Conservation (phyloP, 2,797 vertebrate species). For the Sylvia borin region DNA sequence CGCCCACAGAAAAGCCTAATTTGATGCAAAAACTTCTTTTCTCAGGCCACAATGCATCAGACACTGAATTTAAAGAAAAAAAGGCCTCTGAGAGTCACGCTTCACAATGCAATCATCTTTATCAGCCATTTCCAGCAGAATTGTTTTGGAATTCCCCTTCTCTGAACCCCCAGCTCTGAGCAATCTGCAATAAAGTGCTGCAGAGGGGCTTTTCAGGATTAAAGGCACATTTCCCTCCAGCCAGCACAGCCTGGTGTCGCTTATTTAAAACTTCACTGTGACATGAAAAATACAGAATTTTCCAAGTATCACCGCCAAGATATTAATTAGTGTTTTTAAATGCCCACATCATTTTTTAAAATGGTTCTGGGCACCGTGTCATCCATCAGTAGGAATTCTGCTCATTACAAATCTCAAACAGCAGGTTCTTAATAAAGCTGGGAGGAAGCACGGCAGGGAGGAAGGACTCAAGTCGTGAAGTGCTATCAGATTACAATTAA, state of each 20-base stretch:
- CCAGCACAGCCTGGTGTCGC: not conserved
- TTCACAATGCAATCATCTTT: not conserved
- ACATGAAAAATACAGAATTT: not conserved
- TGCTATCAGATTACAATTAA: not conserved
- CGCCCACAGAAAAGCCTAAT: not conserved
- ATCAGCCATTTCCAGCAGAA: conserved; percentile 21
- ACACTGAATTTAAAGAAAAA: not conserved
- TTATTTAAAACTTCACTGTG: not conserved
- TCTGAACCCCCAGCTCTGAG: not conserved
- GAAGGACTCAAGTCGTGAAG: not conserved
- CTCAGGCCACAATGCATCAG: not conserved
- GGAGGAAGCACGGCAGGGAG: not conserved
- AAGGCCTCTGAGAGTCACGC: not conserved
- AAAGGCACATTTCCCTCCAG: not conserved
- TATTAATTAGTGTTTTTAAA: conserved; percentile 53
- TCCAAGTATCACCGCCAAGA: not conserved
- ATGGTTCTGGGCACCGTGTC: not conserved
- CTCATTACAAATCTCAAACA: not conserved
- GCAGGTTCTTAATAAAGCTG: not conserved
- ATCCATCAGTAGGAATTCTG: conserved; percentile 42
- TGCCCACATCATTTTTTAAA: not conserved
- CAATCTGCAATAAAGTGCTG: not conserved
- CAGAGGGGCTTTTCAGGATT: not conserved
- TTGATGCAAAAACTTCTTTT: not conserved
- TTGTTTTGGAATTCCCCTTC: not conserved